phyloP scores from a whole-genome alignment of 2,797 vertebrate genomes.

The Mormyrus hasselquistii region DNA sequence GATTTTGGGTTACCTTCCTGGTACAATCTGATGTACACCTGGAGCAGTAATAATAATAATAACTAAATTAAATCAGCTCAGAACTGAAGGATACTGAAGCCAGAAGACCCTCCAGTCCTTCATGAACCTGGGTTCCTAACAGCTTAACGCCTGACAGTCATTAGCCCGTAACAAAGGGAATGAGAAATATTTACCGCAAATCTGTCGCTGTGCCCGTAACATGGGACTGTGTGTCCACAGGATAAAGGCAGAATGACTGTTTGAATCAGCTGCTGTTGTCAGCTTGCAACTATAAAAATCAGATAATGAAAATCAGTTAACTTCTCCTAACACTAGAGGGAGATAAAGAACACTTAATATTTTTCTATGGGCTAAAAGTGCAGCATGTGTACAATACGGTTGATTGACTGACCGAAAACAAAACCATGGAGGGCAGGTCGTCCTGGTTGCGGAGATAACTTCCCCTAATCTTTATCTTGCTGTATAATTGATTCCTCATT shows the following conservation, averaged over 20 bases:
- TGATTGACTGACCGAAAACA: neutral
- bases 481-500: neutral
- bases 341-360: neutral
- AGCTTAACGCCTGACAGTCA: neutral
- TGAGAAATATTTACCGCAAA: neutral
- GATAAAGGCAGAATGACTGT: neutral
- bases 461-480: neutral
- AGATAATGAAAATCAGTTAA: neutral
- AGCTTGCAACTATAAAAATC: neutral
- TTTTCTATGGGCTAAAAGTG: neutral
- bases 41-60: neutral
- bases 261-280: neutral
- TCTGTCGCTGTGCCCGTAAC: neutral
- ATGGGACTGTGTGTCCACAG: neutral
- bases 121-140: neutral
- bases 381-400: neutral
- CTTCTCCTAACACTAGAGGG: neutral
- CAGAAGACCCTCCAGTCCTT: neutral
- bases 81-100: neutral
- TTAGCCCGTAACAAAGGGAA: neutral
- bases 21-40: neutral
- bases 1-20: neutral
- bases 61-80: neutral
- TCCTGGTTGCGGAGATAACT: neutral
- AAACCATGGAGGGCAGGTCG: neutral